Evolutionary conservation across 2,888 invertebrate genomes (phyloP).

Genomic region (Microplitis deprimator): DNA sequence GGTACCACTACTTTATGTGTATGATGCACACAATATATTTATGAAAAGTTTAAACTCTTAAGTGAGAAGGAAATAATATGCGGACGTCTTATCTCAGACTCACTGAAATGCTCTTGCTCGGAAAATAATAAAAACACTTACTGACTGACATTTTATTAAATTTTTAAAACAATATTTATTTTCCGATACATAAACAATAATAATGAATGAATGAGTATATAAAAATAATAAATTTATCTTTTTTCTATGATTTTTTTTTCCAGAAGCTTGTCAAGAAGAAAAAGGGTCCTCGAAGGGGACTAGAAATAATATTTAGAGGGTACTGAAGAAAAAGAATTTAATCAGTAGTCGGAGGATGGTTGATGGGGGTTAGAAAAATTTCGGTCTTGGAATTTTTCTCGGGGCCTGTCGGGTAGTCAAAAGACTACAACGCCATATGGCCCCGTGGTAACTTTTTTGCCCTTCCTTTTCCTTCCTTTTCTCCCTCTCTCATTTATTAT

Average conservation of each 20-base stretch:
- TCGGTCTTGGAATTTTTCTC: slow-evolving; percentile 15
- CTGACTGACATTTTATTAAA: not conserved
- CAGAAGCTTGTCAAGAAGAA: slow-evolving; percentile 4
- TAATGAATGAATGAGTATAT: not conserved
- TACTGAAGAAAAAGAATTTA: slow-evolving; percentile 21
- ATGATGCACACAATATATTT: slow-evolving; percentile 15
- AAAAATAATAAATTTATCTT: not conserved
- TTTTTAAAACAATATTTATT: slow-evolving; percentile 33
- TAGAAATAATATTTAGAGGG: slow-evolving; percentile 19
- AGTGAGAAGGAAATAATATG: not conserved
- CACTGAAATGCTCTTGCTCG: slow-evolving; percentile 12
- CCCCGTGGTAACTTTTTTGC: slow-evolving; percentile 35
- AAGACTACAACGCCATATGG: slow-evolving; percentile 49
- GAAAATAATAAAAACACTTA: no score
- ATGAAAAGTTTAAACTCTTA: slow-evolving; percentile 13
- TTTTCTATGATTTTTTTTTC: not conserved
- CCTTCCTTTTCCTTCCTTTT: slow-evolving; percentile 18
- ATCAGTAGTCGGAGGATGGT: slow-evolving; percentile 33
- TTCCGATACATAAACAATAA: slow-evolving; percentile 12
- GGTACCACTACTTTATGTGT: slow-evolving; percentile 42
- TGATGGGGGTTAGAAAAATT: slow-evolving; percentile 36
- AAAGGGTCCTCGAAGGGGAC: slow-evolving; percentile 27
- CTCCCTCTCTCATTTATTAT: slow-evolving; percentile 11
- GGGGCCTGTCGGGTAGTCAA: slow-evolving; percentile 41
- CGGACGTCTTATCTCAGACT: not conserved